These are phyloP conservation scores for Pomatostomus ruficeps DNA, from an alignment of 2,113 vertebrate species.

Conservation along the genomic window DNA sequence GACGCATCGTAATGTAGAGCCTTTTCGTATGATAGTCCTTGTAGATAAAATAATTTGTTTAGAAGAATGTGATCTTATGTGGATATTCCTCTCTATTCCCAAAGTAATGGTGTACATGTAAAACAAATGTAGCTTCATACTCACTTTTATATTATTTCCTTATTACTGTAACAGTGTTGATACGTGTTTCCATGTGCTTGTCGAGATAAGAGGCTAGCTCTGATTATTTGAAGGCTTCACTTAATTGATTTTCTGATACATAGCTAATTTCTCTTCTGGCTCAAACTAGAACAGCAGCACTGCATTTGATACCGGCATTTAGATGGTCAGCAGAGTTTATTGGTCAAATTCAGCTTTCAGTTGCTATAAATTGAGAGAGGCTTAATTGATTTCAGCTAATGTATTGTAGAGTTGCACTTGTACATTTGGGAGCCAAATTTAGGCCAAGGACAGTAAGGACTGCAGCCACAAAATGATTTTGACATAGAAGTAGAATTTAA, in stretches of 20 bases:
- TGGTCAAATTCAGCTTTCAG: conserved; percentile 22
- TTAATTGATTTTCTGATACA: conserved; percentile 6
- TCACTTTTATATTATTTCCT: background rate
- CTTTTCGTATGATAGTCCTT: background rate
- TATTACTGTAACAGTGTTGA: background rate
- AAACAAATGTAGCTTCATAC: background rate
- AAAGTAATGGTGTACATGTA: background rate
- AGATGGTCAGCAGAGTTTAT: background rate
- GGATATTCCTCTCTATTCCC: background rate
- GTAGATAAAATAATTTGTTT: background rate
- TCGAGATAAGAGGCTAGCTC: background rate
- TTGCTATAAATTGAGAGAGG: background rate
- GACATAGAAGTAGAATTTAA: background rate
- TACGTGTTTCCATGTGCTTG: background rate
- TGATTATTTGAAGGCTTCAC: background rate
- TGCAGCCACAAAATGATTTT: background rate
- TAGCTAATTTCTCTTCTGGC: background rate
- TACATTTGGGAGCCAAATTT: background rate
- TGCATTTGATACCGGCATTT: background rate
- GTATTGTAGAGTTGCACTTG: background rate
- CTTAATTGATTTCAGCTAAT: conserved; percentile 42
- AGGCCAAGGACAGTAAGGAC: conserved; percentile 21
- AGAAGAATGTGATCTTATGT: background rate
- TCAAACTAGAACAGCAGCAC: background rate
- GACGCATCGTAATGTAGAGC: background rate